Conservation (phyloP, 2,888 invertebrate species). For the Chalcosyrphus nemorum region DNA sequence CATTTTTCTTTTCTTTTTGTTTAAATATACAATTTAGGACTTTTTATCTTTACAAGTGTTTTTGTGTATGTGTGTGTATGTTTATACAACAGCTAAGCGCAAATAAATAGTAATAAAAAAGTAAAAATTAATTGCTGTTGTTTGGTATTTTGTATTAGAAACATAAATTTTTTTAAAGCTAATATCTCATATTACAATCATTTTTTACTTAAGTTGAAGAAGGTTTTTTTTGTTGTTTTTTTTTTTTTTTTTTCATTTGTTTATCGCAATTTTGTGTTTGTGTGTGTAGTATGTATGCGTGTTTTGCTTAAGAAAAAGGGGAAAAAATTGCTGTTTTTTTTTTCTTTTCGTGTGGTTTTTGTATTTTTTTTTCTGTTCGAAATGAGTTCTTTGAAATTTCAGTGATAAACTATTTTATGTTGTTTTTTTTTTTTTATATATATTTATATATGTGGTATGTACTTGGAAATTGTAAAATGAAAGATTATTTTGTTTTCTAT, state of each 20-base stretch:
- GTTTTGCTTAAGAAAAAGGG: slow-evolving; percentile 65
- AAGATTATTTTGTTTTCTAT: slow-evolving; percentile 68
- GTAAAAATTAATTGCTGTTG: slow-evolving; percentile 21
- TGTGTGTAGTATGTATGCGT: slow-evolving; percentile 68
- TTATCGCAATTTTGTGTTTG: slow-evolving; percentile 33
- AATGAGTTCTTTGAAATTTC: slow-evolving; percentile 42
- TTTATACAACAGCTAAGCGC: slow-evolving; percentile 47
- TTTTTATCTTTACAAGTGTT: slow-evolving; percentile 5
- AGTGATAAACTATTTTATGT: slow-evolving; percentile 64
- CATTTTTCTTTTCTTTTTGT: background rate
- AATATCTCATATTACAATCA: slow-evolving; percentile 66
- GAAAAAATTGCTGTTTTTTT: slow-evolving; percentile 40
- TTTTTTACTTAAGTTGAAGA: slow-evolving; percentile 59
- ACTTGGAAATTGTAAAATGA: slow-evolving; percentile 71
- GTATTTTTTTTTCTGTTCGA: slow-evolving; percentile 52
- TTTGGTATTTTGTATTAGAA: background rate
- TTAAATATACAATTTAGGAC: slow-evolving; percentile 4
- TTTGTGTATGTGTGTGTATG: background rate
- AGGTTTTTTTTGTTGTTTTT: slow-evolving; percentile 25
- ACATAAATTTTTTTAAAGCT: slow-evolving; percentile 58
- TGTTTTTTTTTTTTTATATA: slow-evolving; percentile 13
- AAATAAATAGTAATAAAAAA: slow-evolving; percentile 20
- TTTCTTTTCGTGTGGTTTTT: slow-evolving; percentile 26
- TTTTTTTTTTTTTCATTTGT: slow-evolving; percentile 12
- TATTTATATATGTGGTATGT: slow-evolving; percentile 42